Evolutionary conservation across 1,140 invertebrate species (phyloP).

Genomic region (Papilio aristodemus): DNA sequence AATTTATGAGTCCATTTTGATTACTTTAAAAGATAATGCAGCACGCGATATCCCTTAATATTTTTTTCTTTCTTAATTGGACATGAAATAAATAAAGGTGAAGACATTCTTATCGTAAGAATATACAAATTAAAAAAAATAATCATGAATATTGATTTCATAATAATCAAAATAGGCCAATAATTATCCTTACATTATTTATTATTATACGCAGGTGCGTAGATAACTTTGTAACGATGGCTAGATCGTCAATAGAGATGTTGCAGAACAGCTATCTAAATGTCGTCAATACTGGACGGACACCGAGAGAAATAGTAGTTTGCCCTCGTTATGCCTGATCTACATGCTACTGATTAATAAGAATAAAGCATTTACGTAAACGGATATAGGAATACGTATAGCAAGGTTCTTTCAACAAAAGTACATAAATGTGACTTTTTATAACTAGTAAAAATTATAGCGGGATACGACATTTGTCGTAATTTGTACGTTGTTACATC

Average conservation of each 20-base stretch:
- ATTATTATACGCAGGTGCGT: neutral
- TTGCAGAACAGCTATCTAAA: constrained; percentile 14
- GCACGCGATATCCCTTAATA: too few species aligned
- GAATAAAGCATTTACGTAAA: constrained; percentile 9
- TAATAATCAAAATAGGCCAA: neutral
- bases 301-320: constrained; percentile 13
- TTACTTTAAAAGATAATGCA: too few species aligned
- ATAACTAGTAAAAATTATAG: neutral
- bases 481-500: too few species aligned
- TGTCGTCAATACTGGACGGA: neutral
- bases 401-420: constrained; percentile 11
- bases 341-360: constrained; percentile 8
- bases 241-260: constrained; percentile 15
- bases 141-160: too few species aligned
- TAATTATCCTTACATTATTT: neutral
- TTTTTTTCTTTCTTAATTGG: too few species aligned
- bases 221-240: neutral
- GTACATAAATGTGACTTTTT: neutral
- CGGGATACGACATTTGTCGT: too few species aligned
- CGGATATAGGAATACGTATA: constrained; percentile 1
- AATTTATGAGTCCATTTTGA: too few species aligned
- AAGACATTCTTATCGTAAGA: too few species aligned
- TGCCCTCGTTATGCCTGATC: constrained; percentile 4
- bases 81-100: too few species aligned
- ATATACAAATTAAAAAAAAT: too few species aligned